These are phyloP conservation scores for Anarhynchus alexandrinus DNA, from an alignment of 2,113 vertebrate genomes.

Conservation along the genomic window DNA sequence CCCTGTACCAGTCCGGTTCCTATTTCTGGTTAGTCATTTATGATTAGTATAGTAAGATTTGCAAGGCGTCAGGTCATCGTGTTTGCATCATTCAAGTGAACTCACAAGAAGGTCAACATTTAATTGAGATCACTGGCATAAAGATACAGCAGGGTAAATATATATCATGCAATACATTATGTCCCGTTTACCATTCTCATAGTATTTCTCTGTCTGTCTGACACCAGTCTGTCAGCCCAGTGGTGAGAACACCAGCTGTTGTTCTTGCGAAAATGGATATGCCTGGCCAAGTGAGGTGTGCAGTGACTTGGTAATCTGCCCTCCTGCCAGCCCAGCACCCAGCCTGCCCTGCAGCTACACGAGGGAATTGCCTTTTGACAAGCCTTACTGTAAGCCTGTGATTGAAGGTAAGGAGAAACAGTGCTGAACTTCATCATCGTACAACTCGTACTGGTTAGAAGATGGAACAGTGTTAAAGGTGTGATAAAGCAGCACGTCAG, in stretches of 20 bases:
- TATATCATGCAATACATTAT: neutral
- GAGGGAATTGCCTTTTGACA: constrained; percentile 25
- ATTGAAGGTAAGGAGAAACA: constrained; percentile 51
- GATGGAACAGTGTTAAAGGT: neutral
- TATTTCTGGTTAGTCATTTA: neutral
- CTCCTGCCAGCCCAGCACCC: neutral
- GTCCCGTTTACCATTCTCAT: neutral
- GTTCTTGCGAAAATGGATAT: constrained; percentile 68
- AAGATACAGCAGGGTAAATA: neutral
- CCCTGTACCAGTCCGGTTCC: neutral
- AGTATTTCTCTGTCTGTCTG: neutral
- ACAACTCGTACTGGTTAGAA: neutral
- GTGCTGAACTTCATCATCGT: neutral
- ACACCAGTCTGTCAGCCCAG: constrained; percentile 58
- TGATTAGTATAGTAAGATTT: neutral
- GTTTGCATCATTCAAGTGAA: neutral
- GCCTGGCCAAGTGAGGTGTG: constrained; percentile 54
- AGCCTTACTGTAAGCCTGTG: constrained; percentile 61
- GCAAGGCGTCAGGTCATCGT: neutral
- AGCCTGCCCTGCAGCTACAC: constrained; percentile 30
- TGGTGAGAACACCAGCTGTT: constrained; percentile 19
- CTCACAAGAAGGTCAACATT: neutral
- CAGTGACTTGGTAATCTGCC: constrained; percentile 11
- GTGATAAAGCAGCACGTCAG: neutral
- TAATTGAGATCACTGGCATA: neutral